These are phyloP conservation scores for Drosophila hydei DNA, from an alignment of 1,140 invertebrate genomes.

Conservation along the genomic window DNA sequence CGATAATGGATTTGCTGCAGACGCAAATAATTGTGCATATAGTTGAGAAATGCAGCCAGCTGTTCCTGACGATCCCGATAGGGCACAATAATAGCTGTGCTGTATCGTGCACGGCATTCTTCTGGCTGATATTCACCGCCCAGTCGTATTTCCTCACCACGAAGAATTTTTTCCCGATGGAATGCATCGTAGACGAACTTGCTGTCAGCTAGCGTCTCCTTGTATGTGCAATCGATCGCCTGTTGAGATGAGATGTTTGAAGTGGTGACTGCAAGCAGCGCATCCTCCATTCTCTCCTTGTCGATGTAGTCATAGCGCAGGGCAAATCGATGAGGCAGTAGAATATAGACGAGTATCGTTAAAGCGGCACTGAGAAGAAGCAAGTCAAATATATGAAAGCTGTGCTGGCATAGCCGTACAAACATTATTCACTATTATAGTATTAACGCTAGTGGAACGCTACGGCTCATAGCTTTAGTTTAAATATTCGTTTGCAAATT, in stretches of 20 bases:
- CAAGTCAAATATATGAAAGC: constrained; percentile 61
- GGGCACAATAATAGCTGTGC: constrained; percentile 94
- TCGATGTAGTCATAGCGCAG: constrained; percentile 76
- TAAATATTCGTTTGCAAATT: background rate
- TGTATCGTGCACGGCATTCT: constrained; percentile 89
- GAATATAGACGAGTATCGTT: constrained; percentile 65
- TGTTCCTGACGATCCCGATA: constrained; percentile 94
- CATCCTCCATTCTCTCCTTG: constrained; percentile 52
- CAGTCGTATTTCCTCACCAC: constrained; percentile 57
- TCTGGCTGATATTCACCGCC: constrained; percentile 85
- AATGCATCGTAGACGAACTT: constrained; percentile 61
- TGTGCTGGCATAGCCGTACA: constrained; percentile 59
- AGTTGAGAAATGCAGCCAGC: constrained; percentile 91
- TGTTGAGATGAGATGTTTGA: constrained; percentile 64
- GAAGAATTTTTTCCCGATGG: constrained; percentile 61
- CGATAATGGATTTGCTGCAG: constrained; percentile 91
- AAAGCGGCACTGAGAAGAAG: constrained; percentile 43
- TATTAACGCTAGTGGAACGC: constrained; percentile 4
- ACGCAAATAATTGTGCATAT: constrained; percentile 95
- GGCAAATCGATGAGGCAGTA: constrained; percentile 78
- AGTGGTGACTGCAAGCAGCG: constrained; percentile 58
- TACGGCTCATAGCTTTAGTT: constrained; percentile 18
- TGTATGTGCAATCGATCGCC: constrained; percentile 65
- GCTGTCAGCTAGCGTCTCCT: constrained; percentile 69
- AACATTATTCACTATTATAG: constrained; percentile 53